A percentile compares a stretch with the other conserved stretches of the same genome.
phyloP scores from a whole-genome alignment of 2,113 vertebrate species.

The Pachypanchax playfairii region DNA sequence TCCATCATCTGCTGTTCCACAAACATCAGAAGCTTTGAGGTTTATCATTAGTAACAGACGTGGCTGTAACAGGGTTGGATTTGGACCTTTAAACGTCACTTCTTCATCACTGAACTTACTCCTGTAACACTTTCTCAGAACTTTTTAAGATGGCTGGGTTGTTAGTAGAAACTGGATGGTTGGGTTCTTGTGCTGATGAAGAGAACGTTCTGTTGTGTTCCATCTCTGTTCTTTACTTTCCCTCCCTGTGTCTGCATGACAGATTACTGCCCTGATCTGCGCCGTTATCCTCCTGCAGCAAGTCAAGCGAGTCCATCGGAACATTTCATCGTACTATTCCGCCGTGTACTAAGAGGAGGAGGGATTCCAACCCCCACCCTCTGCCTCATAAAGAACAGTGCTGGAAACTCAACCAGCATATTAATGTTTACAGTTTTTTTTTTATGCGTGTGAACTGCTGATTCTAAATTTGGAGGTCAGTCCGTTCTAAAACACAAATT shows the following conservation, averaged over 20 bases:
- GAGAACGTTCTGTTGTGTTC: neutral
- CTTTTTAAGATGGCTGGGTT: neutral
- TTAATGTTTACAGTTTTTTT: slow-evolving; percentile 6
- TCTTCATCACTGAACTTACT: neutral
- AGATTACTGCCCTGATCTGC: slow-evolving; percentile 62
- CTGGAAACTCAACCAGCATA: slow-evolving; percentile 9
- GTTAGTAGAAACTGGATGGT: neutral
- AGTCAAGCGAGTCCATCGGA: slow-evolving; percentile 33
- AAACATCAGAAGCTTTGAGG: neutral
- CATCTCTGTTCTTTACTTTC: slow-evolving; percentile 37
- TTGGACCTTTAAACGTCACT: neutral
- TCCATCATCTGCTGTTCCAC: neutral
- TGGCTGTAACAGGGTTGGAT: slow-evolving; percentile 15
- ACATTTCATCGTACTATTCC: neutral
- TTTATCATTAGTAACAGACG: neutral
- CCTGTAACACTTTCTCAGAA: neutral
- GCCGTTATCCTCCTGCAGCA: slow-evolving; percentile 39
- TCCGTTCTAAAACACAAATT: no score
- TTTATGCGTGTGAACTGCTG: accelerated
- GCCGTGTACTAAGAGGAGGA: slow-evolving; percentile 41
- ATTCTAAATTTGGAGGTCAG: neutral
- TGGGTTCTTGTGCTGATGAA: neutral
- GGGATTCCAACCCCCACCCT: neutral
- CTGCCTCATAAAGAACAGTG: neutral
- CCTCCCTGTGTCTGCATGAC: slow-evolving; percentile 29